phyloP scores from a whole-genome alignment of 2,888 invertebrate species.

The Salticus scenicus region DNA sequence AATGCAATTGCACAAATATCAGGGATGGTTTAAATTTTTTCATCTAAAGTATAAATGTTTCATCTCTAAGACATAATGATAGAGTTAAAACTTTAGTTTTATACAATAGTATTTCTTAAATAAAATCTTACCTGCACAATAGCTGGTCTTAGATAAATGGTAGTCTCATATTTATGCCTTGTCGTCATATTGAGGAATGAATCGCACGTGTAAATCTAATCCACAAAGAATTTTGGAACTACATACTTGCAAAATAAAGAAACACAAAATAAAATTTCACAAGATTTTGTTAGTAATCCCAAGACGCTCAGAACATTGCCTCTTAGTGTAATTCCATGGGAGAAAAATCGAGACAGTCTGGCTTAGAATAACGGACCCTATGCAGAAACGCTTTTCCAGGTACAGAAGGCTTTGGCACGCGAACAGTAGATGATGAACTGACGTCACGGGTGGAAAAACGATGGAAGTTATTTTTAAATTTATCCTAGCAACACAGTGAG shows the following conservation, averaged over 20 bases:
- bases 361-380: neutral
- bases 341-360: neutral
- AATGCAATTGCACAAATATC: too few species aligned
- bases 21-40: too few species aligned
- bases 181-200: conserved; percentile 34
- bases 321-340: neutral
- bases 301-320: neutral
- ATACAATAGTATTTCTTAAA: too few species aligned
- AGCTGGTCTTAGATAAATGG: conserved; percentile 48
- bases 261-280: neutral
- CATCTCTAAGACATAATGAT: too few species aligned
- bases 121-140: conserved; percentile 33
- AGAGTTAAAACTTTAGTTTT: too few species aligned
- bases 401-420: conserved; percentile 38
- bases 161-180: conserved; percentile 56
- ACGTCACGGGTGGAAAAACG: conserved; percentile 43
- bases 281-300: neutral
- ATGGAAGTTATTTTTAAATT: conserved; percentile 60
- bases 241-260: neutral
- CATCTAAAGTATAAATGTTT: too few species aligned
- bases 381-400: neutral
- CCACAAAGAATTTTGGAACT: neutral
- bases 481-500: conserved; percentile 25
- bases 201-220: neutral
- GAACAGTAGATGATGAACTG: conserved; percentile 55